Conservation (phyloP, 2,113 vertebrate genomes). For the Leucoraja erinaceus region DNA sequence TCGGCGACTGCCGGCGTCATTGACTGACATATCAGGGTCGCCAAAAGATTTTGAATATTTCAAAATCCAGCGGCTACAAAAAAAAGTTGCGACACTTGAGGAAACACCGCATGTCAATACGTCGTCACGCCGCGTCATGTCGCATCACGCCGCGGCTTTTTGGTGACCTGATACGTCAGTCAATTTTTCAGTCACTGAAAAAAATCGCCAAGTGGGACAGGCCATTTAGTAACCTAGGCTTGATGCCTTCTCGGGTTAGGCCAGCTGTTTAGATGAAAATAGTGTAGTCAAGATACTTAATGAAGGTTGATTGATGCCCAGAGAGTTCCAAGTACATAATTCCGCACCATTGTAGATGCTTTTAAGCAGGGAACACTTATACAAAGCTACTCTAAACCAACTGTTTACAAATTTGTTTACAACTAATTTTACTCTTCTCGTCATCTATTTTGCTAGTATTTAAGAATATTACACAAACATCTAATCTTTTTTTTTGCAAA, state of each 20-base stretch:
- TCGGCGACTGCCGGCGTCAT: too few relatives aligned
- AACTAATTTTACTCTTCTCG: conserved; percentile 19
- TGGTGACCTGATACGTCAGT: too few relatives aligned
- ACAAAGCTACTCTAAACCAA: neutral
- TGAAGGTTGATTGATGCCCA: conserved; percentile 41
- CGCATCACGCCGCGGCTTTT: too few relatives aligned
- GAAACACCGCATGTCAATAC: too few relatives aligned
- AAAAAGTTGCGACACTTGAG: too few relatives aligned
- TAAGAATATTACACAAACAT: neutral
- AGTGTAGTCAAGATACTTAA: conserved; percentile 40
- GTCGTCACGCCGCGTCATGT: too few relatives aligned
- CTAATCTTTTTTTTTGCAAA: neutral
- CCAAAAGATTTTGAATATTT: too few relatives aligned
- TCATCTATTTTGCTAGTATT: neutral
- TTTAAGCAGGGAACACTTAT: neutral
- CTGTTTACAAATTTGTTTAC: neutral
- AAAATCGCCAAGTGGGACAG: too few relatives aligned
- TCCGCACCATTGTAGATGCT: neutral
- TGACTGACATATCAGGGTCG: too few relatives aligned
- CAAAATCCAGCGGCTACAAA: too few relatives aligned
- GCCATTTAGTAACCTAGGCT: conserved; percentile 45
- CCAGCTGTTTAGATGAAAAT: conserved; percentile 48
- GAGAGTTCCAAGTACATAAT: conserved; percentile 21
- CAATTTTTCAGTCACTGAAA: too few relatives aligned
- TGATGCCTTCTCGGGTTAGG: conserved; percentile 44